Conservation (phyloP, 2,888 invertebrate species). For the Yponomeuta cagnagella region DNA sequence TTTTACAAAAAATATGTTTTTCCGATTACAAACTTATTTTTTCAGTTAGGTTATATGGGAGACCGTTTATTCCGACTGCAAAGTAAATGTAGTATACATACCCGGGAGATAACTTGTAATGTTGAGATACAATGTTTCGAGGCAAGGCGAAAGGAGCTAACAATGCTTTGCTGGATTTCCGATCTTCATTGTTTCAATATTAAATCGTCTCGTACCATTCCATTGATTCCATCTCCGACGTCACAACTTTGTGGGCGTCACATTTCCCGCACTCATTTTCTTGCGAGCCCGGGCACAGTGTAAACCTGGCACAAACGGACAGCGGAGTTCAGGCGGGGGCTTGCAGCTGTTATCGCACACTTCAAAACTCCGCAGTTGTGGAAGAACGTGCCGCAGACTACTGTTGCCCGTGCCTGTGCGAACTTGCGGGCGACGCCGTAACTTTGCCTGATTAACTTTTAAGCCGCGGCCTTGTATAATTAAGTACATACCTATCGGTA, state of each 20-base stretch:
- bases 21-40: too few species aligned
- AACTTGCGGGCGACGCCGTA: background rate
- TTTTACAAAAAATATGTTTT: too few species aligned
- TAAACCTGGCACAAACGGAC: background rate
- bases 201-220: too few species aligned
- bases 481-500: background rate
- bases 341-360: constrained; percentile 21
- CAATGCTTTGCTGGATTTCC: too few species aligned
- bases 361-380: constrained; percentile 36
- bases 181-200: too few species aligned
- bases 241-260: background rate
- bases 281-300: background rate
- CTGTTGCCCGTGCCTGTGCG: constrained; percentile 22
- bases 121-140: too few species aligned
- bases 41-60: too few species aligned
- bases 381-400: constrained; percentile 33
- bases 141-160: too few species aligned
- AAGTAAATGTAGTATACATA: too few species aligned
- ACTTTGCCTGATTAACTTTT: background rate
- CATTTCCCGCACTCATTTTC: background rate
- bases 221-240: too few species aligned
- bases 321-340: background rate
- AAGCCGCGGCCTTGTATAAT: background rate
- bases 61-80: too few species aligned
- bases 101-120: too few species aligned